Conservation (phyloP, 2,888 invertebrate genomes). For the Oxystoma pomonae region DNA sequence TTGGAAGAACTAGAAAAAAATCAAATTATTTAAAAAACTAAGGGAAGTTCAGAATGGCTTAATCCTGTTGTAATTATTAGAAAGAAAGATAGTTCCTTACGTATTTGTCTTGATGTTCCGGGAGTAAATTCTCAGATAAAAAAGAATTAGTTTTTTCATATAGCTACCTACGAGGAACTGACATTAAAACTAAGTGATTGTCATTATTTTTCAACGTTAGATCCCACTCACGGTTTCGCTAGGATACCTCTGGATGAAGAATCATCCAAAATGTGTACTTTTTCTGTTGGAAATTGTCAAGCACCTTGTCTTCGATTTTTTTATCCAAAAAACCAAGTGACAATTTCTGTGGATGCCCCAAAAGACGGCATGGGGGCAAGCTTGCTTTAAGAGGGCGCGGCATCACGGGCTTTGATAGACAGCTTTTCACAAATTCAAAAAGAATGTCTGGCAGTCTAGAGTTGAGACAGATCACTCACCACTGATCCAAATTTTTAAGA, state of each 20-base stretch:
- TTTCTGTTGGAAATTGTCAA: no score
- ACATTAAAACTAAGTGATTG: background rate
- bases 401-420: no score
- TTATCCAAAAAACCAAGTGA: no score
- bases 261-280: background rate
- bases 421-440: no score
- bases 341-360: no score
- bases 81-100: background rate
- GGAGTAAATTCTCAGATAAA: background rate
- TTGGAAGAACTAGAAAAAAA: background rate
- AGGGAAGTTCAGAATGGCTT: background rate
- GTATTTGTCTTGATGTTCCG: background rate
- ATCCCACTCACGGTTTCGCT: background rate
- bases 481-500: background rate
- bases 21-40: background rate
- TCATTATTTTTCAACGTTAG: background rate
- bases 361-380: no score
- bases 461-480: background rate
- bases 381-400: no score
- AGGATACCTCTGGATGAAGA: background rate
- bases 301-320: no score
- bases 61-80: background rate
- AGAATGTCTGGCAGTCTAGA: no score
- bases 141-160: background rate
- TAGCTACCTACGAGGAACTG: background rate